phyloP scores from a whole-genome alignment of 2,113 vertebrate genomes.

The Cairina moschata region DNA sequence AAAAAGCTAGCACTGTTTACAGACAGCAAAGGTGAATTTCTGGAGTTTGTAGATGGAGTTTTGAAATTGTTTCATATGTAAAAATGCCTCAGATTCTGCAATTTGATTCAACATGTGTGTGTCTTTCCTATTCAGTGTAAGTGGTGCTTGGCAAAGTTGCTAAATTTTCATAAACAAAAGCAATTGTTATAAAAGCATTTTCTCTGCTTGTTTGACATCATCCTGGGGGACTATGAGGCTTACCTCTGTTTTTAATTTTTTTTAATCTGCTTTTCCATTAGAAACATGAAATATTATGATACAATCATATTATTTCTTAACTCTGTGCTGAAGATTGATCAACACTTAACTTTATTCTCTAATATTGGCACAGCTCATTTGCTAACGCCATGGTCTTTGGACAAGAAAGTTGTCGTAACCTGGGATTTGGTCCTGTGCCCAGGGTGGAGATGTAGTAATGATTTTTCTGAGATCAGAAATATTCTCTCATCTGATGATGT shows the following conservation, averaged over 20 bases:
- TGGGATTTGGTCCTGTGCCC: slow-evolving; percentile 12
- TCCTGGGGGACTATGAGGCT: not conserved
- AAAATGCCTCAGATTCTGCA: not conserved
- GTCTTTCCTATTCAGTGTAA: not conserved
- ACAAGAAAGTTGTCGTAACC: slow-evolving; percentile 11
- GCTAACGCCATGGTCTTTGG: slow-evolving; percentile 8
- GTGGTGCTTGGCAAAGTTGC: not conserved
- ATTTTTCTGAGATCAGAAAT: not conserved
- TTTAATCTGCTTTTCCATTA: not conserved
- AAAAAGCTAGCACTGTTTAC: not conserved
- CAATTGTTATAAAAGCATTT: not conserved
- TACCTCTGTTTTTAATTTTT: not conserved
- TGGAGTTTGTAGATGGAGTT: not conserved
- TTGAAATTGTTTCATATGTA: not conserved
- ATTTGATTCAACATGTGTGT: fast-evolving
- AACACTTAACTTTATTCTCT: too few relatives aligned
- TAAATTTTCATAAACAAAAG: not conserved
- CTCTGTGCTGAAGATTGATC: not conserved
- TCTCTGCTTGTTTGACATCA: not conserved
- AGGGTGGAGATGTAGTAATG: not conserved
- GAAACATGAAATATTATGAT: not conserved
- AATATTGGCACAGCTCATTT: not conserved
- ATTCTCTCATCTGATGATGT: not conserved
- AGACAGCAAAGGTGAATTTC: not conserved
- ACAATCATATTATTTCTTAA: not conserved